These are phyloP conservation scores for Tenualosa ilisha DNA, from an alignment of 2,797 vertebrate genomes.

Conservation along the genomic window DNA sequence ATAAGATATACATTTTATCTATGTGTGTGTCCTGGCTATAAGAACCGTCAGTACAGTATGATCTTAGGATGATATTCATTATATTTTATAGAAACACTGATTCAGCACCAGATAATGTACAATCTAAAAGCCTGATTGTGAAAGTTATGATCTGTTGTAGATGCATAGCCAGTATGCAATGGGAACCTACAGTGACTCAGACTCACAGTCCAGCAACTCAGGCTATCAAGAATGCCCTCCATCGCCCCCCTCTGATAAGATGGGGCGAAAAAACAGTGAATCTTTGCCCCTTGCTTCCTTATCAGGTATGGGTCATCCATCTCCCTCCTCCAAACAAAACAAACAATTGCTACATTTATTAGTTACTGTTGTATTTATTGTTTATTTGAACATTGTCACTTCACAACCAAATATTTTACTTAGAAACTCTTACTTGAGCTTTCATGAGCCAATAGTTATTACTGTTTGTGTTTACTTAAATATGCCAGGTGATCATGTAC, in stretches of 20 bases:
- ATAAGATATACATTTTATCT: too few relatives aligned
- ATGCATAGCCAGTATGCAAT: constrained; percentile 57
- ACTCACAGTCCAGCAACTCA: constrained; percentile 77
- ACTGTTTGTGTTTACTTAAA: background rate
- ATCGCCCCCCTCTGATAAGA: constrained; percentile 65
- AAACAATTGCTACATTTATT: too few relatives aligned
- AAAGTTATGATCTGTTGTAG: constrained; percentile 52
- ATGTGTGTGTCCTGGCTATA: background rate
- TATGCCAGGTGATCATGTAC: background rate
- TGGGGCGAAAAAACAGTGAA: constrained; percentile 51
- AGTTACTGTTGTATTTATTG: too few relatives aligned
- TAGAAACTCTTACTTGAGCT: background rate
- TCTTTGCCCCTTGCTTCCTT: constrained; percentile 62
- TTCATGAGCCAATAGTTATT: background rate
- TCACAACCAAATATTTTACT: too few relatives aligned
- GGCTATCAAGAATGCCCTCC: constrained; percentile 72
- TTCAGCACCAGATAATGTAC: background rate
- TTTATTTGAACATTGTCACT: too few relatives aligned
- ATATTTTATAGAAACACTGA: background rate
- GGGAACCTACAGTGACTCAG: constrained; percentile 70
- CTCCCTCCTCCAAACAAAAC: background rate
- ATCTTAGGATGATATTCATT: background rate
- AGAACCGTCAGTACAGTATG: background rate
- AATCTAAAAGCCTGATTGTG: background rate
- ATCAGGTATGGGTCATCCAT: constrained; percentile 42